Evolutionary conservation across 2,113 vertebrate genomes (phyloP), one percentile per base, ranked within the genome.

Genomic region (Bos indicus): DNA sequence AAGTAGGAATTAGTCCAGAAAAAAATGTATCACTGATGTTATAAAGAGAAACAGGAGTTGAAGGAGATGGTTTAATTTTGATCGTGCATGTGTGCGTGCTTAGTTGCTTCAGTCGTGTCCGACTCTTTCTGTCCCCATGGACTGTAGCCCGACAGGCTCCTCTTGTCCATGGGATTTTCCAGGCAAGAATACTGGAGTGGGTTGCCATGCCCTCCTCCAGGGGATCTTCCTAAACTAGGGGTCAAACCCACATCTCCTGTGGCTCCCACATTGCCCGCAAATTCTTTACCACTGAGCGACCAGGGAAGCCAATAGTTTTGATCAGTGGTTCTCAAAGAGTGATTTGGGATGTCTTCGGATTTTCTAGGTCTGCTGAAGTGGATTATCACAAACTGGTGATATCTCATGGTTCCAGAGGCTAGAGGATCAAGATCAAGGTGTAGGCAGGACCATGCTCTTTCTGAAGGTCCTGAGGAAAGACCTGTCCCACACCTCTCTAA

Each of bases 1-100:
- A 85, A 94, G 67, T 25, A 88, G 43, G 60, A 97, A 91, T 94
- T 94, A 56, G n/a, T 97, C 43, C 36, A 59, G 25, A 85, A 91
- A 95, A 74, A 96, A 91, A 84, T 28, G 40, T 83, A 88, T 64
- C 77, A 26, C 30, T n/a, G 36, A 56, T 11, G 5, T n/a, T 57
- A 13, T 82, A 86, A 96, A 48, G 62, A 62, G 60, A 94, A 52
- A 40, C 16, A 33, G 43, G 28, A 95, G 51, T 48, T 62, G 19
- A 52, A 43, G 36, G 23, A 92, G 57, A 40, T 26, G 30, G 71
- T 33, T 56, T 62, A 52, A 85, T 88, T 57, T 21, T 11, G 28
- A 80, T 11, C 0, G 1, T 40, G 67, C 67, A 23, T 40, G 67
- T 10, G 0, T 40, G n/a, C 5, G 0, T 40, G 67, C 19, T 71